Base-by-base conservation (phyloP, 2,888 invertebrate species). In the Meloe dianella region DNA sequence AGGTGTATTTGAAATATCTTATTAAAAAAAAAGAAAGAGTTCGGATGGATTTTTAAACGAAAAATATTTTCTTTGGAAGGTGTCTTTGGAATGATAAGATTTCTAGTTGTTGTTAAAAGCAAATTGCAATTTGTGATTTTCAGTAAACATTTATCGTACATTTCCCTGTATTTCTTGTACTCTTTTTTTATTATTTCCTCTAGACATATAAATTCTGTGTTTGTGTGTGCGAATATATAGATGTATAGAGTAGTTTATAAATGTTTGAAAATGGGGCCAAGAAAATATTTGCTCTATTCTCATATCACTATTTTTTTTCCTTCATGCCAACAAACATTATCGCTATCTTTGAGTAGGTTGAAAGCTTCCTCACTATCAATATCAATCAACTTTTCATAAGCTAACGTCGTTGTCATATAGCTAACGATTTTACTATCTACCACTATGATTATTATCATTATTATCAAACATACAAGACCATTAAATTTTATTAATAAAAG, bases 111-210 rank as follows among this genome's bases (percentile, higher is more conserved):
- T 47, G 20, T 47, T 47, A 47, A 22, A 47, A 47, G 20, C 20
- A 47, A 47, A 47, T 47, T 47, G 47, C 47, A 47, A 47, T 47
- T 47, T 47, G 47, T 22, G 47, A 47, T 47, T 47, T 47, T 47
- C 47, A 47, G 47, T 20, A 47, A 47, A 47, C 47, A 47, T 41
- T 41, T 41, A 41, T 41, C 32, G 4, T 27, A 27, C 32, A 32
- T 32, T 9, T 32, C 4, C n/a, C 41, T n/a, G 41, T 41, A n/a
- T 41, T 8, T 7, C n/a, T 17, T 41, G 17, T 12, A 41, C 8
- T 7, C 41, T 41, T 41, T 41, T 41, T 41, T 32, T 7, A 6
- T 32, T 32, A 32, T 32, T n/a, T n/a, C n/a, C 32, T 32, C 6
- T 32, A 32, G 14, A 38, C 38, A 38, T n/a, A n/a, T 17, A n/a